A percentile compares a stretch with the other conserved stretches of the same genome.
phyloP scores from a whole-genome alignment of 2,113 vertebrate species.

The Campylomormyrus tamandua region DNA sequence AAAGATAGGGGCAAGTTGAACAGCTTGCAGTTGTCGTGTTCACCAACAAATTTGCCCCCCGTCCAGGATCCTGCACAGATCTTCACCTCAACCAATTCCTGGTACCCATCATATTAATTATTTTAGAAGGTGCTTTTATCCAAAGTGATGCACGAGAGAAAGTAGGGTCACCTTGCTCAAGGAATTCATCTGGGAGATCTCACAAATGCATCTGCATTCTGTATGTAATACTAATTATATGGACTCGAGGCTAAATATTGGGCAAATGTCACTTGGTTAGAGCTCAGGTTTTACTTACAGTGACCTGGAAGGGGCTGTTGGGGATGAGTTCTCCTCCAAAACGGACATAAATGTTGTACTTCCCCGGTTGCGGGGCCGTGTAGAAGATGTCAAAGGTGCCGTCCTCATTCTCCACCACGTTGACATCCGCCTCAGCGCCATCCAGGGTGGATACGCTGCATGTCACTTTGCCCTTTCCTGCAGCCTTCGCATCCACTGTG shows the following conservation, averaged over 20 bases:
- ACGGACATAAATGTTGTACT: constrained; percentile 70
- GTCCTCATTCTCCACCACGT: constrained; percentile 73
- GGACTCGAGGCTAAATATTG: not conserved
- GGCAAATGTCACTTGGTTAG: not conserved
- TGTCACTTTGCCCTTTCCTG: constrained; percentile 75
- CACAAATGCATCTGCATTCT: not conserved
- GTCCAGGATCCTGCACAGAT: not conserved
- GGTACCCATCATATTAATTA: not conserved
- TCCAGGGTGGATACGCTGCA: constrained; percentile 69
- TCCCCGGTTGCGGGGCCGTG: constrained; percentile 68
- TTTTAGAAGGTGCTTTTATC: not conserved
- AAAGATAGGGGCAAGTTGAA: not conserved
- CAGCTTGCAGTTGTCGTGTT: not conserved
- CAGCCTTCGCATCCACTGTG: constrained; percentile 70
- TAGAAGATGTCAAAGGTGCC: constrained; percentile 78
- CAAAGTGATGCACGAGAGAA: not conserved
- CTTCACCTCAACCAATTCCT: not conserved
- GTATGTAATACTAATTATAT: not conserved
- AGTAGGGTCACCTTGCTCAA: not conserved
- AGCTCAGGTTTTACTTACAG: constrained; percentile 54
- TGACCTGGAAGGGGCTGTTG: constrained; percentile 74
- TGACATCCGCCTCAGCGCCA: constrained; percentile 68
- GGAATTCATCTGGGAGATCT: not conserved
- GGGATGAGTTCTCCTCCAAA: constrained; percentile 76
- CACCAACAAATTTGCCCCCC: not conserved